phyloP scores from a whole-genome alignment of 2,797 vertebrate species.

The Tapirus indicus region DNA sequence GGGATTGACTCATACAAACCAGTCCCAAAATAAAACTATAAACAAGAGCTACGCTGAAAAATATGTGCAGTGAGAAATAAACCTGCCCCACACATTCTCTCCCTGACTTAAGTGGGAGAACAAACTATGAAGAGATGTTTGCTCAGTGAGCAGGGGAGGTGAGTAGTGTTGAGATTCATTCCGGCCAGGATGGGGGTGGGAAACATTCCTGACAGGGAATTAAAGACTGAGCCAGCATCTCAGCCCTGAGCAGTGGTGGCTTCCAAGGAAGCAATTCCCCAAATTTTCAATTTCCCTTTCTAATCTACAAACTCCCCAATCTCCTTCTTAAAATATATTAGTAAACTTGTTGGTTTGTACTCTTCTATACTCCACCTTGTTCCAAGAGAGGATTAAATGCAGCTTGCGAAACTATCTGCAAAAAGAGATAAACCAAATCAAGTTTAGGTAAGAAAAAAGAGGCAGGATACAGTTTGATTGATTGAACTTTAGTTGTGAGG shows the following conservation, averaged over 20 bases:
- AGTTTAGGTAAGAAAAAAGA: conserved; percentile 23
- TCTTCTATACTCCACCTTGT: not conserved
- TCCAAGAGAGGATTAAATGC: not conserved
- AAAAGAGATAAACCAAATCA: not conserved
- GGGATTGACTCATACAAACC: not conserved
- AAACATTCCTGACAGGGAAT: not conserved
- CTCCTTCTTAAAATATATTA: conserved; percentile 4
- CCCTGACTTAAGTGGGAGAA: not conserved
- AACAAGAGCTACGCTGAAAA: not conserved
- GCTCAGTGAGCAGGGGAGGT: not conserved
- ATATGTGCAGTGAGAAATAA: not conserved
- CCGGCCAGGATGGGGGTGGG: not conserved
- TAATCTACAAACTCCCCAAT: not conserved
- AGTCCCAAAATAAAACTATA: not conserved
- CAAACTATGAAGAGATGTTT: not conserved
- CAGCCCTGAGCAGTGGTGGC: not conserved
- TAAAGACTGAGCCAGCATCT: not conserved
- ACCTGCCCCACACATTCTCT: not conserved
- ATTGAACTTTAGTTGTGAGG: not conserved
- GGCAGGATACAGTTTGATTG: not conserved
- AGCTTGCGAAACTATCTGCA: conserved; percentile 8
- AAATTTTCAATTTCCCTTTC: conserved; percentile 3
- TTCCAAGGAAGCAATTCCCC: not conserved
- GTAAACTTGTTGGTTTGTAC: not conserved
- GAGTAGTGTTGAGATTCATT: not conserved